Base-by-base conservation (phyloP, 2,797 vertebrate genomes). In the Sebastes steindachneri region DNA sequence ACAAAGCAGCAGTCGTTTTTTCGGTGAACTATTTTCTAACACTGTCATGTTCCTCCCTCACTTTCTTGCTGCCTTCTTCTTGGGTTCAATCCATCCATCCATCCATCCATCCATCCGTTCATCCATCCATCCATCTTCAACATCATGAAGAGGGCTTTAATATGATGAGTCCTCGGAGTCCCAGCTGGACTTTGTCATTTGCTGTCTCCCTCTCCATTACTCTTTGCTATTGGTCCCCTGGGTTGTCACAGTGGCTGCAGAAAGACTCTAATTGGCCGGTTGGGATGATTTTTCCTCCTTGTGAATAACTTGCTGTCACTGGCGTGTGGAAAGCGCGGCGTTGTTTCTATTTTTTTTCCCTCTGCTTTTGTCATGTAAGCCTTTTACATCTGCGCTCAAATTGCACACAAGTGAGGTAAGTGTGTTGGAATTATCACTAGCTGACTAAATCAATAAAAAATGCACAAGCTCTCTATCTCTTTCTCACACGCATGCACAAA, bases 161-260 rank as follows among this genome's bases (percentile, higher is more conserved):
- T 70, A 72, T 57, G 83, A 88, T 66, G 76, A 83, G 78, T 85
- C 91, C 83, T 86, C 29, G 7, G 85, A 86, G 86, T 68, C 66
- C 28, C 76, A 73, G 60, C 59, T 68, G 53, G 82, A 71, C 67
- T 83, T 64, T 75, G 77, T 80, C 78, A 69, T 81, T 89, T 3
- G 9, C 58, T 72, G 73, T 78, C 69, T 88, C 79, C 79, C 71
- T 83, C 78, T 73, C 79, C 74, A 84, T 90, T 75, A 79, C 68
- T 90, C 88, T 82, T 65, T 51, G 51, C 83, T 90, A 85, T 90
- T 91, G 86, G 86, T 89, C 87, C 82, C 82, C 69, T 58, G 87
- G 83, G 88, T 77, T 84, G 76, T 90, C 84, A 80, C 62, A 62
- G 72, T 54, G 66, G 60, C 78, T 73, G 64, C 77, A 84, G 80